Conservation (phyloP, 2,113 vertebrate species). For the Emydura subglobosa region DNA sequence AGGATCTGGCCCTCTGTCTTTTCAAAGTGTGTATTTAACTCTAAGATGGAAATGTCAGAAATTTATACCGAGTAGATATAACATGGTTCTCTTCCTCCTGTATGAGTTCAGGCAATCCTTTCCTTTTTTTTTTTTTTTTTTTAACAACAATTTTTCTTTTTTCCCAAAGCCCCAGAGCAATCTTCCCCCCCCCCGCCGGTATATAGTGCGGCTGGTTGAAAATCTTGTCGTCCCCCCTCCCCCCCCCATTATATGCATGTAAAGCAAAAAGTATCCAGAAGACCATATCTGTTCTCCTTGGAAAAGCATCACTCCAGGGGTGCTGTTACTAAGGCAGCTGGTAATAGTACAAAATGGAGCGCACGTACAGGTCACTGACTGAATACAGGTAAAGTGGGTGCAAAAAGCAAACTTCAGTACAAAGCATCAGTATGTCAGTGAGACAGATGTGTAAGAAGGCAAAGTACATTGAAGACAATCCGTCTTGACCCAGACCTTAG, state of each 20-base stretch:
- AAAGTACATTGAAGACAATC: background rate
- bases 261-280: background rate
- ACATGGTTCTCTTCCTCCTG: background rate
- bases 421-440: background rate
- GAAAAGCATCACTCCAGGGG: background rate
- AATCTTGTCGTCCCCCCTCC: too few relatives aligned
- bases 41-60: background rate
- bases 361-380: background rate
- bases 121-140: background rate
- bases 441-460: background rate
- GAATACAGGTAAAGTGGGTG: background rate
- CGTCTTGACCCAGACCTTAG: background rate
- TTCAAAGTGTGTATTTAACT: background rate
- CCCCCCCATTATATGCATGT: accelerated
- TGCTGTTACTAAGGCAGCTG: background rate
- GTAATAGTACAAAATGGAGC: background rate
- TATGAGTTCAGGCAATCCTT: background rate
- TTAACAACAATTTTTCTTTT: accelerated
- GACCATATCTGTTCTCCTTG: background rate
- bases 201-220: background rate
- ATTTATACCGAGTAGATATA: background rate
- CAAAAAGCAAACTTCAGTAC: background rate
- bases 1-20: background rate
- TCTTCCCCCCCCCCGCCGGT: background rate
- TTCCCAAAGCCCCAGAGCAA: background rate